Base-by-base conservation (phyloP, 2,888 invertebrate species). In the Nymphalis c-album region DNA sequence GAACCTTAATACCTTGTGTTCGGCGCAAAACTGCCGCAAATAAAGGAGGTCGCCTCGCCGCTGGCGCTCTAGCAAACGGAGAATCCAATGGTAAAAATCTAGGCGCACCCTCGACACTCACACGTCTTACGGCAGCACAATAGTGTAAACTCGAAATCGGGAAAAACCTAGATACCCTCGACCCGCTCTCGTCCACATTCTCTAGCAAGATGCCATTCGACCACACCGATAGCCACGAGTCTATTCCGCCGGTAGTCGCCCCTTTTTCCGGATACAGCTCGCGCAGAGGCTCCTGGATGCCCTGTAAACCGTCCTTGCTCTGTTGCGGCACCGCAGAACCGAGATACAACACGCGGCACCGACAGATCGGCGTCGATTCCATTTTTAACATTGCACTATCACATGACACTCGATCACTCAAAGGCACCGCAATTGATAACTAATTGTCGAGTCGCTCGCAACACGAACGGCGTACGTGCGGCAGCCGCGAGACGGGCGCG, bases 161-260 rank as follows among this genome's bases (percentile, higher is more conserved):
- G 85, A 98, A 98, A 92, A 99, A 98, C 78, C 98, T 94, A 53
- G 98, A 98, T 73, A 98, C 97, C 85, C 98, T 96, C 86, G 98
- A 97, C 71, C 97, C 96, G 84, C 97, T 96, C 90, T 98, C 98
- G 86, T 98, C 98, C 46, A 98, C 97, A 87, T 99, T 99, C 92
- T 99, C 98, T 75, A 99, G 86, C 60, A 97, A 88, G 74, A 99
- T 95, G 61, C 99, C 99, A 85, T 98, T 98, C 73, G 97, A 97
- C 97, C 98, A 98, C 63, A 99, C 98, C 76, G 98, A 98, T 64
- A 99, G 93, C 98, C 98, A 98, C 75, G 98, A 97, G 91, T 98
- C 97, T 81, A 98, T 97, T 79, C 99, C 97, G 83, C 97, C 94
- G 74, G 97, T 96, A 71, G 96, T 94, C 70, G 97, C 96, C 70